Base-by-base conservation (phyloP, 2,113 vertebrate genomes). In the Xiphophorus hellerii region DNA sequence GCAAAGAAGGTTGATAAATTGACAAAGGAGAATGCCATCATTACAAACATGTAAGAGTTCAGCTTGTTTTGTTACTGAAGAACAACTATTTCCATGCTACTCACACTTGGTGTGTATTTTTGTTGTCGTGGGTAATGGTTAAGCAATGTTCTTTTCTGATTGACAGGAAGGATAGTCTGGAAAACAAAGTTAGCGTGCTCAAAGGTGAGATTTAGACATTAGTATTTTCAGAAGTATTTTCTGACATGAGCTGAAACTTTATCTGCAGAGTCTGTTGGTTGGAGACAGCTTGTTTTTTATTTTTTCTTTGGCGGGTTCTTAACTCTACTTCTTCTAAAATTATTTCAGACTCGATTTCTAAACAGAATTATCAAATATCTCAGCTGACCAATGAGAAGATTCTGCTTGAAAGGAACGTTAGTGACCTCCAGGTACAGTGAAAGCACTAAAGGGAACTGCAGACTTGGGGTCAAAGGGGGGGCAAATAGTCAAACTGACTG, bases 111-210 rank as follows among this genome's bases (percentile, higher is more conserved):
- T 14, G 5, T 61, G 13, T 20, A 6, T 11, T 65, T 69, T 66
- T 33, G 5, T 54, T 1, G 51, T 37, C 10, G 3, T 73, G 39
- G 42, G 25, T 61, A 12, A 4, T 51, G 7, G 14, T 62, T 28
- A 15, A 29, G 33, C n/a, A 5, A 17, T 65, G 25, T 25, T 63
- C 60, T 70, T 64, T 68, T 76, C 3, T 85, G 63, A 84, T 82
- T 83, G 35, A 90, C 91, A 99, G 98, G 83, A 97, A 96, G 77
- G 95, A 95, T 87, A 95, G 93, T 74, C 92, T 98, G 42, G 96
- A 98, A 93, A 94, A 87, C 54, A 96, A 97, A 89, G 94, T 97
- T 64, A 93, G 93, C 83, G 93, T 92, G 72, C 92, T 97, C 30
- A 95, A 99, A 96, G 96, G 98, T 98, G 90, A 89, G 88, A 83